phyloP scores from a whole-genome alignment of 2,888 invertebrate species.

The Anorthoa munda region DNA sequence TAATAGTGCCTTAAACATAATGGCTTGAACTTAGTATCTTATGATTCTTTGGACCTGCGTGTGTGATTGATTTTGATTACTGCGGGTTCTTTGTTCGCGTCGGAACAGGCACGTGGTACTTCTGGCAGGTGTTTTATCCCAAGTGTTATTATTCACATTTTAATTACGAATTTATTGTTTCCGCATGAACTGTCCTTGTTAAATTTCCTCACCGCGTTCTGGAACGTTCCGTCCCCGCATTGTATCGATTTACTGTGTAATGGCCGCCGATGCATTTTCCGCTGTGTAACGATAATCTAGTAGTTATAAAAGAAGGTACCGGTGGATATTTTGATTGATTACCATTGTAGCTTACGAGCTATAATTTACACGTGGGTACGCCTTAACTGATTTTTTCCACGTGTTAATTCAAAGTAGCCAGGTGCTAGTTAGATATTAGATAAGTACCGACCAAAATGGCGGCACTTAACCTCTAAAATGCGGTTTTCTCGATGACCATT shows the following conservation, averaged over 20 bases:
- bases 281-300: not conserved
- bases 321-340: not conserved
- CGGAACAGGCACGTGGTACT: constrained; percentile 50
- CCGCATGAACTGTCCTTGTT: not conserved
- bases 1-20: not conserved
- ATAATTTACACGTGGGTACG: too few species aligned
- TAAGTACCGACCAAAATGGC: constrained; percentile 62
- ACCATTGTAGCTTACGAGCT: not conserved
- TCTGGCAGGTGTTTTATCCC: constrained; percentile 26
- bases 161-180: not conserved
- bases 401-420: constrained; percentile 30
- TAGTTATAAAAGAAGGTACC: not conserved
- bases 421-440: constrained; percentile 24
- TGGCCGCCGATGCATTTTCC: constrained; percentile 71
- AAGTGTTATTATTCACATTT: not conserved
- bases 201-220: constrained; percentile 66
- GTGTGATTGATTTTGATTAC: not conserved
- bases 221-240: constrained; percentile 75
- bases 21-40: not conserved
- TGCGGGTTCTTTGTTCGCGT: constrained; percentile 42
- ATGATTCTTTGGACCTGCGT: not conserved
- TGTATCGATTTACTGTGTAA: constrained; percentile 79
- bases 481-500: constrained; percentile 19
- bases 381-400: constrained; percentile 20
- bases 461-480: constrained; percentile 54